phyloP scores from a whole-genome alignment of 2,888 invertebrate genomes.

The Pinctada fucata region DNA sequence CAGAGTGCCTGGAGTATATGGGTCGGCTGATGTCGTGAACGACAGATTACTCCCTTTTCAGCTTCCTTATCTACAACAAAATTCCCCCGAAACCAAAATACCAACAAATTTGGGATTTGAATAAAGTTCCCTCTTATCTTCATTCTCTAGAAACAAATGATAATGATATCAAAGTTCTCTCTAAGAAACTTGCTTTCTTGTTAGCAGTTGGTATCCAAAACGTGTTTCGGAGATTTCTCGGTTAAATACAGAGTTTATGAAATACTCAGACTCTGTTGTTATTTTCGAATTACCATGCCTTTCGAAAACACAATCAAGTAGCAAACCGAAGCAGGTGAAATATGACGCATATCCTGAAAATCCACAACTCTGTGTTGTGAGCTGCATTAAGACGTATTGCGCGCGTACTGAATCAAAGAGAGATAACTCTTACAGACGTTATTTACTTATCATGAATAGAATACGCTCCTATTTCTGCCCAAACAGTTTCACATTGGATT shows the following conservation, averaged over 20 bases:
- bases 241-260: neutral
- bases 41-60: constrained; percentile 19
- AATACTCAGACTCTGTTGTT: neutral
- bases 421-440: neutral
- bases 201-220: constrained; percentile 3
- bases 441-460: constrained; percentile 10
- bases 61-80: constrained; percentile 3
- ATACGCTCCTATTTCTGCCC: constrained; percentile 21
- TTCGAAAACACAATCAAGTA: constrained; percentile 20
- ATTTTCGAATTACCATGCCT: neutral
- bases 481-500: constrained; percentile 28
- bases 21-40: neutral
- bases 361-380: constrained; percentile 9
- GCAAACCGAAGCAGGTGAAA: constrained; percentile 1
- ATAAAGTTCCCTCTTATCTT: constrained; percentile 18
- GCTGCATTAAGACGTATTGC: constrained; percentile 19
- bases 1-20: constrained; percentile 26
- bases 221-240: constrained; percentile 27
- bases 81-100: constrained; percentile 30
- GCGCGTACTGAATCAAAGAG: neutral
- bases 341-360: neutral
- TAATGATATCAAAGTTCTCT: constrained; percentile 4
- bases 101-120: constrained; percentile 22
- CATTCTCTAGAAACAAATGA: neutral
- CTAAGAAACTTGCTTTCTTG: neutral